A percentile compares a stretch with the other conserved stretches of the same genome.
Evolutionary conservation across 2,888 invertebrate species (phyloP).

Genomic region (Cyaniris semiargus): DNA sequence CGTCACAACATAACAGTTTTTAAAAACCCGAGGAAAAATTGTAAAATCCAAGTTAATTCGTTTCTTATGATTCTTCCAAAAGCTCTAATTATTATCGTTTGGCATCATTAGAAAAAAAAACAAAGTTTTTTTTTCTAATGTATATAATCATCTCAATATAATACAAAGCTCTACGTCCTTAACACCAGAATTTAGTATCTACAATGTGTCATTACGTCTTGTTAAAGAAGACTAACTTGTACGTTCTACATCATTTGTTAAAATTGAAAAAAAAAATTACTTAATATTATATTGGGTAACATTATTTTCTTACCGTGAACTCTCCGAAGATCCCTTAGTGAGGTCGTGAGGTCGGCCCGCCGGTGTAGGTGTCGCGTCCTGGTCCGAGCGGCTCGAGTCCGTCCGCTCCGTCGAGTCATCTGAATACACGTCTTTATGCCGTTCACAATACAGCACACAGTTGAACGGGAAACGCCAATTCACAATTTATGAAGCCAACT

Average conservation of each 20-base stretch:
- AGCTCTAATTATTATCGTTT: not conserved
- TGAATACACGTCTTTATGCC: conserved; percentile 43
- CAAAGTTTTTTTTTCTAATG: too few relatives aligned
- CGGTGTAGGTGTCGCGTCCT: conserved; percentile 49
- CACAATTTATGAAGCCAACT: not conserved
- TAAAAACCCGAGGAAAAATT: too few relatives aligned
- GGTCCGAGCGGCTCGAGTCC: conserved; percentile 63
- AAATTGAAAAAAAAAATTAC: too few relatives aligned
- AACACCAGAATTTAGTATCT: too few relatives aligned
- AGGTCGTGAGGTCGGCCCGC: conserved; percentile 58
- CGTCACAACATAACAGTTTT: too few relatives aligned
- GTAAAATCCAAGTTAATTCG: too few relatives aligned
- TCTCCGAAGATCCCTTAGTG: conserved; percentile 48
- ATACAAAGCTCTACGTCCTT: too few relatives aligned
- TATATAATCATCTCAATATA: too few relatives aligned
- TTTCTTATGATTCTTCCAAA: not conserved
- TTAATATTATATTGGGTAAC: not conserved
- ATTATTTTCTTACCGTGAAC: conserved; percentile 32
- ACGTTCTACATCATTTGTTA: too few relatives aligned
- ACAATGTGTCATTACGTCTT: too few relatives aligned
- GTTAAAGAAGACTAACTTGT: too few relatives aligned
- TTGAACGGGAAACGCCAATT: not conserved
- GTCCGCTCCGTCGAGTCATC: conserved; percentile 69
- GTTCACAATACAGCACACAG: conserved; percentile 35
- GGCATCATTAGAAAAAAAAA: too few relatives aligned